Conservation (phyloP, 2,113 vertebrate species). For the Gopherus evgoodei region DNA sequence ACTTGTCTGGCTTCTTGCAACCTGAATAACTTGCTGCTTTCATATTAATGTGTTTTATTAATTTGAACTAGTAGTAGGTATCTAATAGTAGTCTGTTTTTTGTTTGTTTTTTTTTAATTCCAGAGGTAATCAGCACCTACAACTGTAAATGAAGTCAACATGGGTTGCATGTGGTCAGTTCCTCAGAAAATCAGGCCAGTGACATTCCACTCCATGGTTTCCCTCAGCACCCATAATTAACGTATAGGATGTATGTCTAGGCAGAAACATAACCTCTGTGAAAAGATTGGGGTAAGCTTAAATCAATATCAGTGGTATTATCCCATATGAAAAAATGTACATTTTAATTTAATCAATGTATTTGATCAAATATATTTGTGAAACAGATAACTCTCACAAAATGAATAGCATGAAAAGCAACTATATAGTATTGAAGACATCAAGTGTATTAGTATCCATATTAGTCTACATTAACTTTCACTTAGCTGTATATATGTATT, state of each 20-base stretch:
- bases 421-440: neutral
- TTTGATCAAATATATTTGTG: neutral
- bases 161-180: neutral
- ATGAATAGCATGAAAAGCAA: neutral
- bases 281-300: neutral
- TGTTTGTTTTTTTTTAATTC: neutral
- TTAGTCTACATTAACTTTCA: neutral
- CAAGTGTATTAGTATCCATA: neutral
- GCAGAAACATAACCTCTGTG: neutral
- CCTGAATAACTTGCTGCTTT: conserved; percentile 56
- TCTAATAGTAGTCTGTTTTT: neutral
- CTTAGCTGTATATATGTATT: neutral
- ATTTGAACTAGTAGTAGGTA: conserved; percentile 1
- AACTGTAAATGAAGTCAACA: neutral
- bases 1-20: conserved; percentile 57
- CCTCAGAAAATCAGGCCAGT: neutral
- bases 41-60: conserved; percentile 40
- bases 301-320: neutral
- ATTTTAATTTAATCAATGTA: neutral
- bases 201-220: neutral
- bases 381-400: neutral
- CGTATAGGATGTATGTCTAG: fast-evolving
- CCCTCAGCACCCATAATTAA: neutral
- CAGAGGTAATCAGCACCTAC: neutral
- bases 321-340: neutral